A percentile compares a stretch with the other conserved stretches of the same genome.
These are phyloP conservation scores for Lasioglossum albipes DNA, from an alignment of 1,140 invertebrate species.

Conservation along the genomic window DNA sequence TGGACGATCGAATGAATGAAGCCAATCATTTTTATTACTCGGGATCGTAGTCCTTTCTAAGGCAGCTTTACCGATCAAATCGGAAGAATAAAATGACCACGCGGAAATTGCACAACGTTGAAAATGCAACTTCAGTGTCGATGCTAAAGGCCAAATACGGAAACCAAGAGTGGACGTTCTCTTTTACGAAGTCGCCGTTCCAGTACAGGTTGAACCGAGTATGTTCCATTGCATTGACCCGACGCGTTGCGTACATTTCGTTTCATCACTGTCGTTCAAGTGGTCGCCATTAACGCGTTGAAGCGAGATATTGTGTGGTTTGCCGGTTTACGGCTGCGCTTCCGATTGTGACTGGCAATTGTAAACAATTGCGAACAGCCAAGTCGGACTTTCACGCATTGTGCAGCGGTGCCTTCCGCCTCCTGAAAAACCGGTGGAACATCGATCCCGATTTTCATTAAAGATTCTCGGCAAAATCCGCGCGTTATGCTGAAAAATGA, in stretches of 20 bases:
- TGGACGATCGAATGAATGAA: no score
- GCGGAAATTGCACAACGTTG: no score
- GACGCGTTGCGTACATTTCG: constrained; percentile 22
- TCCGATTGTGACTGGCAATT: neutral
- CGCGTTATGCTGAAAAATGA: no score
- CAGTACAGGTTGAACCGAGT: neutral
- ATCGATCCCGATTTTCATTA: neutral
- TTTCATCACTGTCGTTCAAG: constrained; percentile 14
- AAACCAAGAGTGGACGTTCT: neutral
- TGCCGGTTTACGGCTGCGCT: neutral
- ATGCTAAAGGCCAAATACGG: neutral
- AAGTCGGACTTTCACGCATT: neutral
- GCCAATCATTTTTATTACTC: no score
- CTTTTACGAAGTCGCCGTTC: neutral
- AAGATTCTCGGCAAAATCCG: no score
- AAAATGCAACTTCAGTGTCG: no score
- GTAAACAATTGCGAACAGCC: neutral
- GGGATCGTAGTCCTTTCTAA: no score
- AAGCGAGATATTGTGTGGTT: constrained; percentile 28
- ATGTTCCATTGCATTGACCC: constrained; percentile 21
- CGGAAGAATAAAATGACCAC: no score
- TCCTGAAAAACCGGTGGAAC: neutral
- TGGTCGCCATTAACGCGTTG: neutral
- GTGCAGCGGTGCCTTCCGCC: no score
- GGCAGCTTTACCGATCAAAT: no score